Evolutionary conservation across 2,888 invertebrate genomes (phyloP), one percentile per base, ranked within the genome.

Genomic region (Entomobrya multifasciata): DNA sequence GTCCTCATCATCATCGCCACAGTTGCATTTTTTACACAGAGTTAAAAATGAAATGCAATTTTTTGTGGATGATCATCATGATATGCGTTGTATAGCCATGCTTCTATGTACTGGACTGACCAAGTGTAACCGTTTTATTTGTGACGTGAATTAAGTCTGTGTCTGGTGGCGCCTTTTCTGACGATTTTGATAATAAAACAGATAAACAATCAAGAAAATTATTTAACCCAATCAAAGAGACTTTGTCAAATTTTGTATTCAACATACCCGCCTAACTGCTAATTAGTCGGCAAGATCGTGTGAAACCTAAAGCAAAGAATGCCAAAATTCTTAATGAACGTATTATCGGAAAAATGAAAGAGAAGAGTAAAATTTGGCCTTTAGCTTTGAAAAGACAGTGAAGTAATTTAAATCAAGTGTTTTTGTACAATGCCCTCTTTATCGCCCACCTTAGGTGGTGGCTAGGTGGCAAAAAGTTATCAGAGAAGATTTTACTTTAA

Each of bases 341-440:
- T 3, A 36, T n/a, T n/a, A n/a, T n/a, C n/a, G n/a, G n/a, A 36
- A 65, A 65, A 36, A 65, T 36, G 36, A 65, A 65, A 36, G 65
- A 65, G 65, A 36, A 65, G 36, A 65, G 36, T 36, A 4, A 13
- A 65, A 3, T 30, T 36, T 65, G 17, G 30, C 3, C n/a, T n/a
- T 36, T 36, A 65, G n/a, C n/a, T 30, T n/a, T 8, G 25, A 13
- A 36, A 70, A 11, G 36, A 36, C 13, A 44, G 15, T 60, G n/a
- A 36, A 52, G n/a, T 5, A 57, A 57, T 22, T 36, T 36, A 22
- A 65, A 15, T 22, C n/a, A n/a, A n/a, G n/a, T n/a, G 36, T n/a
- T 65, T 65, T 36, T 1, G 1, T 8, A 10, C 60, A 55, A 20
- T 27, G 27, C 25, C n/a, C n/a, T n/a, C n/a, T n/a, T n/a, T n/a